Conservation (phyloP, 2,113 vertebrate species). For the Pipa parva region DNA sequence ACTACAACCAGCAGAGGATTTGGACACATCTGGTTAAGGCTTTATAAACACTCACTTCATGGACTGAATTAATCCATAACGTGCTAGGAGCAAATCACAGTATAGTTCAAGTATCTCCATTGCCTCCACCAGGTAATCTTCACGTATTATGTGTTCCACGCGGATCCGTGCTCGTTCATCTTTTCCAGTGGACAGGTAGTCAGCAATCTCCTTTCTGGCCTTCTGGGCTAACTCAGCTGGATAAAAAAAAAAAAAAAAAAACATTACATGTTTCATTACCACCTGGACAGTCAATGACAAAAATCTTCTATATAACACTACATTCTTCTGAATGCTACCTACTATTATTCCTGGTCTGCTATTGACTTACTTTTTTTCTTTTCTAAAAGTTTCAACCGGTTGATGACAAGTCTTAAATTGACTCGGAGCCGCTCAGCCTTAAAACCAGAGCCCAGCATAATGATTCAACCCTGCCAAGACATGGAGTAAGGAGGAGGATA, state of each 20-base stretch:
- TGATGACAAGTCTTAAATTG: conserved; percentile 93
- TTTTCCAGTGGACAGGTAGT: conserved; percentile 91
- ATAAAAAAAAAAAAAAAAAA: conserved; percentile 43
- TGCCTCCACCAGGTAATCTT: conserved; percentile 96
- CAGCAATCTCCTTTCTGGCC: conserved; percentile 94
- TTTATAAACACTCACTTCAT: conserved; percentile 97
- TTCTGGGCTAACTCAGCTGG: conserved; percentile 95
- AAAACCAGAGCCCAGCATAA: conserved; percentile 89
- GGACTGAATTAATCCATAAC: conserved; percentile 93
- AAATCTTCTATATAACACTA: too few species aligned
- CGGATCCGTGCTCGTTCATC: conserved; percentile 96
- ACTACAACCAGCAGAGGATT: too few species aligned
- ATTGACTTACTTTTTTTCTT: conserved; percentile 96
- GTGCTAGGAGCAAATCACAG: conserved; percentile 88
- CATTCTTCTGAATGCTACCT: too few species aligned
- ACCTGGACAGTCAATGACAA: too few species aligned
- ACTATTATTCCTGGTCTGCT: too few species aligned
- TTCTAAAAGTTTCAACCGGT: conserved; percentile 91
- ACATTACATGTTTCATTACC: background rate
- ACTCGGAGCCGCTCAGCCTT: conserved; percentile 91
- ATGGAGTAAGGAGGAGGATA: background rate
- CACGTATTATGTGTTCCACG: conserved; percentile 96
- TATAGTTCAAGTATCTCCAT: conserved; percentile 98
- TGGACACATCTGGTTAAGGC: too few species aligned
- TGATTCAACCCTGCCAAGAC: background rate